Evolutionary conservation across 2,113 vertebrate genomes (phyloP).

Genomic region (Silurus meridionalis): DNA sequence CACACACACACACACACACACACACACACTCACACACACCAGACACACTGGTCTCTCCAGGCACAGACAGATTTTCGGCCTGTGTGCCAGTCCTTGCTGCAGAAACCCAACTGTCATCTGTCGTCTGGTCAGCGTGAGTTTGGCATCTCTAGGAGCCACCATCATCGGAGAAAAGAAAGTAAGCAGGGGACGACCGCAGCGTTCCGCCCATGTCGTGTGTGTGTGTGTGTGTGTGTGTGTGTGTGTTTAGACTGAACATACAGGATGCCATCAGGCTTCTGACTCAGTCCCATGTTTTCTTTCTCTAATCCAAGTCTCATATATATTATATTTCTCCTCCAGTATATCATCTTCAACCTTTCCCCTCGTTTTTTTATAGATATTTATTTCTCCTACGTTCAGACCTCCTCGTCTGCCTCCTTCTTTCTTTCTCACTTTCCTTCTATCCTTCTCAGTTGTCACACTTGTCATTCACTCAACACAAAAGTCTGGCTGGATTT

Average conservation of each 20-base stretch:
- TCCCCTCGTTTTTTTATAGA: not conserved
- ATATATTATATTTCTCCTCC: not conserved
- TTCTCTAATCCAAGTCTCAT: not conserved
- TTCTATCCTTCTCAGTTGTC: not conserved
- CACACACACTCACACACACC: slow-evolving; percentile 39
- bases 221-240: slow-evolving; percentile 9
- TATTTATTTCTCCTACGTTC: not conserved
- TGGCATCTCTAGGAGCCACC: slow-evolving; percentile 47
- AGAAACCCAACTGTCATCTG: slow-evolving; percentile 54
- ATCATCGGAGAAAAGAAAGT: slow-evolving; percentile 39
- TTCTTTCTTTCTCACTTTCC: not conserved
- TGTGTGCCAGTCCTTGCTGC: slow-evolving; percentile 40
- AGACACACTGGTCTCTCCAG: slow-evolving; percentile 61
- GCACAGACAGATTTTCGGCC: slow-evolving; percentile 49
- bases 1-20: slow-evolving; percentile 42
- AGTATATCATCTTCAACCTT: not conserved
- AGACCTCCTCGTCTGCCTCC: not conserved
- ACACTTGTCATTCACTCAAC: not conserved
- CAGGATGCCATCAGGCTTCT: slow-evolving; percentile 30
- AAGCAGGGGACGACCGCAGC: not conserved
- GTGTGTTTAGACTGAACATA: not conserved
- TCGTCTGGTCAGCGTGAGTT: slow-evolving; percentile 49
- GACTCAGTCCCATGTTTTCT: not conserved
- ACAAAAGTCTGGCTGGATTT: not conserved
- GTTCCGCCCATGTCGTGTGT: slow-evolving; percentile 5